Conservation (phyloP, 2,113 vertebrate genomes). For the Numenius arquata region DNA sequence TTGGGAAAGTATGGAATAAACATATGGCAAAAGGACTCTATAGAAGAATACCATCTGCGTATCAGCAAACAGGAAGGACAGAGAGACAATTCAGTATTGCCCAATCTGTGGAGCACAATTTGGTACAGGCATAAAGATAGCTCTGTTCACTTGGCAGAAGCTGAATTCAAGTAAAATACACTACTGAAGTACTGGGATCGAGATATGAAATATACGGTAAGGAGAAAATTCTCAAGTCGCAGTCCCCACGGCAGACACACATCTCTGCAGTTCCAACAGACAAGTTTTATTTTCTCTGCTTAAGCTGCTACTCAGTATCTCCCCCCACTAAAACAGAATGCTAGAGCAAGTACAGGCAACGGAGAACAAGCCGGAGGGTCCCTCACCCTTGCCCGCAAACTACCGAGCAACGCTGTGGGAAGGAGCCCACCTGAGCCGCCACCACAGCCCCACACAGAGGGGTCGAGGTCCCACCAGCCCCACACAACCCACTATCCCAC, state of each 20-base stretch:
- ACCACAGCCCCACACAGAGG: accelerated
- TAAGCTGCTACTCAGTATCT: not conserved
- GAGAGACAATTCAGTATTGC: not conserved
- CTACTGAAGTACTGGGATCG: not conserved
- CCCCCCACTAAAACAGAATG: accelerated
- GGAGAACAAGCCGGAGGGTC: accelerated
- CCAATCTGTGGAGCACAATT: not conserved
- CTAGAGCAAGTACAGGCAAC: accelerated
- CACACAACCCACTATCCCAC: no score
- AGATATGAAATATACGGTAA: accelerated
- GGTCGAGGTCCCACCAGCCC: accelerated
- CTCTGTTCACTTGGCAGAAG: not conserved
- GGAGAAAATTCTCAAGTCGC: not conserved
- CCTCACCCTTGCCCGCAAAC: not conserved
- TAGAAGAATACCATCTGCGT: not conserved
- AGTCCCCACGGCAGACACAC: not conserved
- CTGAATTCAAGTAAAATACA: not conserved
- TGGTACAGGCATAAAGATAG: not conserved
- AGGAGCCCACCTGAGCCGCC: no score
- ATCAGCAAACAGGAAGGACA: not conserved
- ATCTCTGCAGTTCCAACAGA: accelerated
- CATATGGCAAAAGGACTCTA: not conserved
- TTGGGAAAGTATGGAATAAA: not conserved
- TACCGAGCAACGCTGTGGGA: accelerated
- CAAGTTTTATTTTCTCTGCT: not conserved